Evolutionary conservation across 1,140 invertebrate genomes (phyloP).

Genomic region (Drosophila orena): DNA sequence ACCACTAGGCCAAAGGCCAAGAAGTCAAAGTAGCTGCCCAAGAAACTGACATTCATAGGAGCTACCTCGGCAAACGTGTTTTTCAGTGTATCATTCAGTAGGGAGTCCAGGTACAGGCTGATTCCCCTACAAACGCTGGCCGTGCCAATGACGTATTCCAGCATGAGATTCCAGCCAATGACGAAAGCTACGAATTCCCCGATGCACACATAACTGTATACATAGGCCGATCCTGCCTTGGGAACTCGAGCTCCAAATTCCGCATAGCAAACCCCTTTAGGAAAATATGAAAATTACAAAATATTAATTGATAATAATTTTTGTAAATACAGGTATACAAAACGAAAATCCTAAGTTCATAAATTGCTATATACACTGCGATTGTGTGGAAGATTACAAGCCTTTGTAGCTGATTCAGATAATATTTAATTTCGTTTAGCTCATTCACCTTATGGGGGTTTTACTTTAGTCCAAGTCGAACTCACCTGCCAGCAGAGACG

Average conservation of each 20-base stretch:
- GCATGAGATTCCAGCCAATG: conserved; percentile 95
- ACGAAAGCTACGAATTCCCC: conserved; percentile 93
- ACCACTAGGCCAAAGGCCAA: conserved; percentile 88
- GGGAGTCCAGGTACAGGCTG: conserved; percentile 90
- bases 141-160: conserved; percentile 96
- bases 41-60: conserved; percentile 86
- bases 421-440: too few relatives aligned
- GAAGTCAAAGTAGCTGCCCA: conserved; percentile 89
- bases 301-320: too few relatives aligned
- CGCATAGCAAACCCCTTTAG: conserved; percentile 92
- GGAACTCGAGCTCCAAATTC: conserved; percentile 95
- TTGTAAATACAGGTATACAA: too few relatives aligned
- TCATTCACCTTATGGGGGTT: too few relatives aligned
- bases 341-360: too few relatives aligned
- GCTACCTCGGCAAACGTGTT: conserved; percentile 84
- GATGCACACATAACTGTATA: conserved; percentile 95
- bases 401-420: too few relatives aligned
- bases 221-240: conserved; percentile 93
- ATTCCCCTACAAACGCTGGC: conserved; percentile 94
- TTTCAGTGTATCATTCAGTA: conserved; percentile 86
- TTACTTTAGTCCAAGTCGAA: neutral
- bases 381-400: too few relatives aligned
- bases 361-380: too few relatives aligned
- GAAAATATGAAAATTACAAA: neutral
- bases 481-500: conserved; percentile 92